Percentiles rank a stretch among this genome's conserved stretches.
These are phyloP conservation scores for Cheilosia variabilis DNA, from an alignment of 2,888 invertebrate species.

Conservation along the genomic window DNA sequence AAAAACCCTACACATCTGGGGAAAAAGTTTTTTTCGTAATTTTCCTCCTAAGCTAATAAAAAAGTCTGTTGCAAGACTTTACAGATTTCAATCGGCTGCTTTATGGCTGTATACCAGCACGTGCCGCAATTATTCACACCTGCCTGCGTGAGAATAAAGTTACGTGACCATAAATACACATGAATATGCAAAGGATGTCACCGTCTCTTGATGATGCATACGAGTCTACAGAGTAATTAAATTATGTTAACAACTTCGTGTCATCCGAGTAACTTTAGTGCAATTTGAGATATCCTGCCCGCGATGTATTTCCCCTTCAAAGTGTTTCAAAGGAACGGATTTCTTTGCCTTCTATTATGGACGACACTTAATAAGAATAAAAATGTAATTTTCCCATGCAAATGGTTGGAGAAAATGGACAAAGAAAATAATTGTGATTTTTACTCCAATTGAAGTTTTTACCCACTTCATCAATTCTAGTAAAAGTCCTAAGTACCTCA, in stretches of 20 bases:
- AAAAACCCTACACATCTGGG: background rate
- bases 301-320: too few species aligned
- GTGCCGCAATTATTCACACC: constrained; percentile 68
- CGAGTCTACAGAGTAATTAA: constrained; percentile 35
- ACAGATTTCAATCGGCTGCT: constrained; percentile 36
- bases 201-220: constrained; percentile 17
- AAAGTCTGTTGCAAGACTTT: constrained; percentile 2
- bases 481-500: constrained; percentile 60
- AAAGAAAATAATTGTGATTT: constrained; percentile 34
- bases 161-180: constrained; percentile 59
- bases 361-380: background rate
- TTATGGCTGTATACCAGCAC: constrained; percentile 35
- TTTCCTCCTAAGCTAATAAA: background rate
- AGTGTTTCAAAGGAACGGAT: too few species aligned
- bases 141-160: constrained; percentile 58
- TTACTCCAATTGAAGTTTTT: constrained; percentile 50
- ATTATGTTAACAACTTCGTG: constrained; percentile 16
- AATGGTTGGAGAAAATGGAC: background rate
- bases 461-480: constrained; percentile 64
- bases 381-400: background rate
- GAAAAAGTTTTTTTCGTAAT: background rate
- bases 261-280: background rate
- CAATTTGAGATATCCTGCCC: background rate
- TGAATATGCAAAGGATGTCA: constrained; percentile 36
- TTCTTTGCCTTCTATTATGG: too few species aligned